Conservation (phyloP, 2,797 vertebrate species). For the Trachops cirrhosus region DNA sequence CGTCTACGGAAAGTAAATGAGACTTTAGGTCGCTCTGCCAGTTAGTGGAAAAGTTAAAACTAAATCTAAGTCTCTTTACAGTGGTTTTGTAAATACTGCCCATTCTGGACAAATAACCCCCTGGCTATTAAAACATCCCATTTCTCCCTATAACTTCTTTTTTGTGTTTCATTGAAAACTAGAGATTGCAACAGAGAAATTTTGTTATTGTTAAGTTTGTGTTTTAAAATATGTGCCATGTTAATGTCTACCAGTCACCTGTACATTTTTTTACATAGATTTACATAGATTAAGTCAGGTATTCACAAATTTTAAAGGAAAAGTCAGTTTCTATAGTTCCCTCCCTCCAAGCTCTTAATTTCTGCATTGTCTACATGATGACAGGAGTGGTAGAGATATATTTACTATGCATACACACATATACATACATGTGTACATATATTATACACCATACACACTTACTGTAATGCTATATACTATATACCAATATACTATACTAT, state of each 20-base stretch:
- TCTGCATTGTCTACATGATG: neutral
- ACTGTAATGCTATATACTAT: neutral
- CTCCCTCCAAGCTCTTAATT: neutral
- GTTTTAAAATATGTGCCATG: neutral
- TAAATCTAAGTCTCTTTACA: neutral
- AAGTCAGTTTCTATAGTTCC: neutral
- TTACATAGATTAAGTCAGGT: neutral
- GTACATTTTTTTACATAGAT: neutral
- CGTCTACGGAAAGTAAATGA: neutral
- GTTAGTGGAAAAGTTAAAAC: neutral
- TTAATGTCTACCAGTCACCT: neutral
- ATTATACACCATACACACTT: neutral
- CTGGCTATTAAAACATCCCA: neutral
- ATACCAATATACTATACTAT: neutral
- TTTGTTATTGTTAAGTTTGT: constrained; percentile 28
- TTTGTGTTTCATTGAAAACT: constrained; percentile 16
- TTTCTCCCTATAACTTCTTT: neutral
- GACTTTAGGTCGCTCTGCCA: neutral
- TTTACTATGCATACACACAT: neutral
- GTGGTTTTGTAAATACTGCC: neutral
- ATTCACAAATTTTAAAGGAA: neutral
- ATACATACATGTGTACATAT: neutral
- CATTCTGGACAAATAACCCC: neutral
- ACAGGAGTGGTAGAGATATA: neutral
- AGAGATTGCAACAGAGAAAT: neutral